phyloP scores from a whole-genome alignment of 2,113 vertebrate genomes.

The rat (Rattus norvegicus) region GRCr8 NC_086025.1:25721501-25722000 shows the following conservation, averaged over 20 bases:
- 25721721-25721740: not conserved
- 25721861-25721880: not conserved
- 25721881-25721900: not conserved
- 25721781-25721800: not conserved
- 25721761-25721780: not conserved
- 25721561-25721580: not conserved
- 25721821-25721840: rapidly evolving
- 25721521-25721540: not conserved
- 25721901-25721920: slow-evolving; percentile 27
- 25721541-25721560: not conserved
- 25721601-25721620: not conserved
- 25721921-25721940: slow-evolving; percentile 44
- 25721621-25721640: not conserved
- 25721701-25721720: not conserved
- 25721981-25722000: not conserved
- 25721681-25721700: not conserved
- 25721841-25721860: rapidly evolving
- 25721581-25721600: not conserved
- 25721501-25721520: not conserved
- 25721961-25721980: too few relatives aligned
- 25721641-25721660: not conserved
- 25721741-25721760: not conserved
- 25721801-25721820: rapidly evolving
- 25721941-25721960: not conserved
- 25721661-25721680: not conserved